Percentiles rank a stretch among this genome's conserved stretches.
Evolutionary conservation across 2,888 invertebrate species (phyloP).

Genomic region (Ptilodon capucinus): DNA sequence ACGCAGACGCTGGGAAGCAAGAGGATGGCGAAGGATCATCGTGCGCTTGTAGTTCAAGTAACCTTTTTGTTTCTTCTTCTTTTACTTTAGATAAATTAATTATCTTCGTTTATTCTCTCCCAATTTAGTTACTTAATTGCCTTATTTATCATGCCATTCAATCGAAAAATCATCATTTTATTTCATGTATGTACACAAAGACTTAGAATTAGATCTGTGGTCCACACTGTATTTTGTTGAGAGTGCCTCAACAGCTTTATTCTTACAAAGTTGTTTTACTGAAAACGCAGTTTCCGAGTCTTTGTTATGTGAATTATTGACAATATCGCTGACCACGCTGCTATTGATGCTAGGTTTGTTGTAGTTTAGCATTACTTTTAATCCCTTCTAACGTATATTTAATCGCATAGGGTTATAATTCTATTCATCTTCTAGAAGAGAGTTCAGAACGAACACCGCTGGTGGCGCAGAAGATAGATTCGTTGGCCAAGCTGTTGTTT

Average conservation of each 20-base stretch:
- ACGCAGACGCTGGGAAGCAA: slow-evolving; percentile 55
- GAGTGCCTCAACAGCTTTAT: no score
- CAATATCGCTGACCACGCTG: no score
- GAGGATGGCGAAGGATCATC: slow-evolving; percentile 57
- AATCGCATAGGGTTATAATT: not conserved
- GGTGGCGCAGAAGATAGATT: slow-evolving; percentile 88
- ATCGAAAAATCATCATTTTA: no score
- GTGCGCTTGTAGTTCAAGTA: slow-evolving; percentile 65
- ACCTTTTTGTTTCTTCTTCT: slow-evolving; percentile 20
- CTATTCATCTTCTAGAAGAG: slow-evolving; percentile 61
- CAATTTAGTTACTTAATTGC: no score
- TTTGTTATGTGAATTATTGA: not conserved
- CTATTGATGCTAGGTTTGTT: no score
- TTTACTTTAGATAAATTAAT: slow-evolving; percentile 1
- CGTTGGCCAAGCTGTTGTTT: slow-evolving; percentile 88
- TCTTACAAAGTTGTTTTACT: not conserved
- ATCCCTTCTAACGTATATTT: no score
- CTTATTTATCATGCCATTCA: no score
- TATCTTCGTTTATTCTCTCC: no score
- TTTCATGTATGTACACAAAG: no score
- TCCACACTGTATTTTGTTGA: no score
- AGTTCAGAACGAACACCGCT: slow-evolving; percentile 84
- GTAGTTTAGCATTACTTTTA: no score
- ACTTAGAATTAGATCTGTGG: no score
- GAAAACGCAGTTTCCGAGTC: not conserved